phyloP scores from a whole-genome alignment of 2,888 invertebrate genomes.

The Cantharis rufa region DNA sequence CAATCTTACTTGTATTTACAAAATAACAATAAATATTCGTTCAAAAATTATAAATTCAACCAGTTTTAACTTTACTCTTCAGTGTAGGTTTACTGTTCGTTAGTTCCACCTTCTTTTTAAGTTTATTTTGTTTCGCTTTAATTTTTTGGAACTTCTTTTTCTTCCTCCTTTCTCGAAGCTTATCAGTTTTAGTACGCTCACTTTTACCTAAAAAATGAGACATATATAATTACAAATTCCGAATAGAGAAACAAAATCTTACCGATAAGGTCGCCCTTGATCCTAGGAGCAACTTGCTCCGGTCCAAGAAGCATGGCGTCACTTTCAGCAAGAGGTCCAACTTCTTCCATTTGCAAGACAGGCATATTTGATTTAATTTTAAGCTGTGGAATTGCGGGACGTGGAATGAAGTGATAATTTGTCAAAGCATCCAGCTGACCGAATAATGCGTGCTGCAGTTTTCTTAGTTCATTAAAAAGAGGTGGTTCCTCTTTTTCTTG shows the following conservation, averaged over 20 bases:
- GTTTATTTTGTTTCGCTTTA: slow-evolving; percentile 53
- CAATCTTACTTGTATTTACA: neutral
- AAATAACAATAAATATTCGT: neutral
- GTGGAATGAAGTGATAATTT: slow-evolving; percentile 94
- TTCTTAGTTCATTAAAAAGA: slow-evolving; percentile 77
- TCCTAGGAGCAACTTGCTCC: slow-evolving; percentile 77
- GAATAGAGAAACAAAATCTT: slow-evolving; percentile 12
- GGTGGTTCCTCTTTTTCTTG: slow-evolving; percentile 71
- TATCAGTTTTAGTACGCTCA: slow-evolving; percentile 85
- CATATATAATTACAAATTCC: neutral
- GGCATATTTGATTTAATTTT: slow-evolving; percentile 90
- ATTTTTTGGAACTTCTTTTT: slow-evolving; percentile 81
- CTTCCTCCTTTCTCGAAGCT: slow-evolving; percentile 83
- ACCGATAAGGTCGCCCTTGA: slow-evolving; percentile 60
- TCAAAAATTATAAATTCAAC: neutral
- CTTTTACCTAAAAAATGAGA: slow-evolving; percentile 59
- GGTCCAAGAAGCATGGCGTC: slow-evolving; percentile 87
- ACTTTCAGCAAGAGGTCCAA: slow-evolving; percentile 86
- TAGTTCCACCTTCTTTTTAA: neutral
- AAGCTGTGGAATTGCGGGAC: slow-evolving; percentile 81
- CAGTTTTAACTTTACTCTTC: neutral
- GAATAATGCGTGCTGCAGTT: slow-evolving; percentile 77
- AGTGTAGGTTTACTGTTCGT: slow-evolving; percentile 45
- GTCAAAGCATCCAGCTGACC: slow-evolving; percentile 87
- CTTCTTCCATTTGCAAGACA: slow-evolving; percentile 92